Percentiles rank a stretch among this genome's conserved stretches.
Conservation (phyloP, 2,888 invertebrate genomes). For the Apamea anceps region DNA sequence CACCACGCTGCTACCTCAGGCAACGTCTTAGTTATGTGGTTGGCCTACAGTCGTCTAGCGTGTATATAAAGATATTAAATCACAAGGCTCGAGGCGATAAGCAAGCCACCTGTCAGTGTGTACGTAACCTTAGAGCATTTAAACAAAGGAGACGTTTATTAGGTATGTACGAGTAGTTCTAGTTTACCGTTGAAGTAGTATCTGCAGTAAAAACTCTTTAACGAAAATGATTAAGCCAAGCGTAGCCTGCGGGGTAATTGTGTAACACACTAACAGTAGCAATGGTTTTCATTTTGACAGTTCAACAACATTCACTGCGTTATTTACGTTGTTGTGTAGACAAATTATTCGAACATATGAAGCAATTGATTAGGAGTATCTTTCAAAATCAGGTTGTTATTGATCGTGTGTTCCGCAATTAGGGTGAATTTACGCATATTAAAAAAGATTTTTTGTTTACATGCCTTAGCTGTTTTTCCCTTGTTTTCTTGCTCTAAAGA, state of each 20-base stretch:
- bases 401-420: background rate
- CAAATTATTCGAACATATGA: background rate
- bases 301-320: background rate
- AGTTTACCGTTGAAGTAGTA: background rate
- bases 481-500: slow-evolving; percentile 22
- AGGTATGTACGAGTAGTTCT: too few species aligned
- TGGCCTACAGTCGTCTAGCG: background rate
- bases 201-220: background rate
- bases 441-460: background rate
- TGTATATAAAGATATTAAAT: background rate
- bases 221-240: background rate
- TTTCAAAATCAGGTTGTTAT: background rate
- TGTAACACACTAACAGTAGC: background rate
- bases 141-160: slow-evolving; percentile 4
- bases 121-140: background rate
- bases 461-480: background rate
- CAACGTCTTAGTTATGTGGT: too few species aligned
- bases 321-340: background rate
- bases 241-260: background rate
- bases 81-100: background rate
- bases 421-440: background rate
- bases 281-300: background rate
- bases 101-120: background rate
- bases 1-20: too few species aligned
- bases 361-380: background rate